Conservation (phyloP, 2,797 vertebrate species). For the Malacoraja senta region DNA sequence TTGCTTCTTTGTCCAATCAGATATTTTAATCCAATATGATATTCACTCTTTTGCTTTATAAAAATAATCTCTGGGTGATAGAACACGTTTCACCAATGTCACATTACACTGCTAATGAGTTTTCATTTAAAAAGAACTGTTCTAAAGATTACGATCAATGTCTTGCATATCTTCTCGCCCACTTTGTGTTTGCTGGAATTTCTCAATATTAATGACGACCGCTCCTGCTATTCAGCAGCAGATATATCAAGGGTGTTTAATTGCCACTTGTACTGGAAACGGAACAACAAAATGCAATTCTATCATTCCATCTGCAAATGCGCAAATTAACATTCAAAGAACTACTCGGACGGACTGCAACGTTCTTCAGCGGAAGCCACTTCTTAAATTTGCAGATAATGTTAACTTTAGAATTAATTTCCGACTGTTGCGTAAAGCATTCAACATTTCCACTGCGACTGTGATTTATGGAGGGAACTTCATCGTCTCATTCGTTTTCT, state of each 20-base stretch:
- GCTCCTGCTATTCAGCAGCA: neutral
- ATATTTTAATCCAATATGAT: neutral
- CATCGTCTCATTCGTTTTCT: neutral
- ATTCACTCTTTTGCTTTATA: neutral
- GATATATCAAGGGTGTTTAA: too few species aligned
- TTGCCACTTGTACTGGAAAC: too few species aligned
- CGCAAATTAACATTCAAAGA: constrained; percentile 11
- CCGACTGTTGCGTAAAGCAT: neutral
- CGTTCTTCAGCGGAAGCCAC: neutral
- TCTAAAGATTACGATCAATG: neutral
- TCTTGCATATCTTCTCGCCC: neutral
- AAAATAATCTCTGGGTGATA: neutral
- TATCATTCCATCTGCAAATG: neutral
- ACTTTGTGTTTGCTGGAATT: neutral
- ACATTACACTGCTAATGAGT: neutral
- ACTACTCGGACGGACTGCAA: neutral
- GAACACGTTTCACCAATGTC: neutral
- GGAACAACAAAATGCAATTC: too few species aligned
- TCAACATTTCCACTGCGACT: neutral
- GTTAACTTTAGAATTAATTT: neutral
- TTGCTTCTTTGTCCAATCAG: neutral
- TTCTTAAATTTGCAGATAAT: neutral
- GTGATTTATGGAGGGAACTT: neutral
- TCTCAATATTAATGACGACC: constrained; percentile 12
- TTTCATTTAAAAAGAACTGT: neutral